phyloP scores from a whole-genome alignment of 2,888 invertebrate genomes.

The Digitonthophagus gazella region DNA sequence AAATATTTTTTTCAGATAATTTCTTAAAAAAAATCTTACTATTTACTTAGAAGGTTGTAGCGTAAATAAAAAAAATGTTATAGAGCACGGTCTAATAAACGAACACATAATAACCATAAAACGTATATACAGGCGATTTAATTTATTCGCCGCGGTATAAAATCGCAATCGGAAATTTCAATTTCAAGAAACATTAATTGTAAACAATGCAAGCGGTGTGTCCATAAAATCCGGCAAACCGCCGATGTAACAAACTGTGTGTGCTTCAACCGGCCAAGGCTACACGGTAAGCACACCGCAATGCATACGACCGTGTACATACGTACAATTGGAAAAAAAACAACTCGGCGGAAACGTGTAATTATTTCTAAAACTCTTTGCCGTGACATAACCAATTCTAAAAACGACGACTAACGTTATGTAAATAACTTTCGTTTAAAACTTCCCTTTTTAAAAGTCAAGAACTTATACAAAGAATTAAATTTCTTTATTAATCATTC shows the following conservation, averaged over 20 bases:
- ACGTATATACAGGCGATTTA: slow-evolving; percentile 14
- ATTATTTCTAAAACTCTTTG: background rate
- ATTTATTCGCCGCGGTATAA: slow-evolving; percentile 3
- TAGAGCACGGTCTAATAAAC: background rate
- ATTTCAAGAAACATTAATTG: slow-evolving; percentile 18
- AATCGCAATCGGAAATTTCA: slow-evolving; percentile 9
- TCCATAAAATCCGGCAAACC: background rate
- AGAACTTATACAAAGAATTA: too few relatives aligned
- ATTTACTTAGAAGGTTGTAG: too few relatives aligned
- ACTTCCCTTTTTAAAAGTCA: too few relatives aligned
- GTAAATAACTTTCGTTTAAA: too few relatives aligned
- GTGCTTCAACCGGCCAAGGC: background rate
- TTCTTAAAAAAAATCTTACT: too few relatives aligned
- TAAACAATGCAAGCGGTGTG: slow-evolving; percentile 10
- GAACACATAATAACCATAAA: background rate
- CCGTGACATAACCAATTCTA: background rate
- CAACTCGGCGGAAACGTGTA: background rate
- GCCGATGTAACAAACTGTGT: background rate
- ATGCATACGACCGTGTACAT: background rate
- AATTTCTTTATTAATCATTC: too few relatives aligned
- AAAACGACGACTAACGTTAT: background rate
- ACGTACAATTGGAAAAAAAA: background rate
- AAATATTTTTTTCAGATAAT: background rate
- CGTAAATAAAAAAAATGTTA: background rate
- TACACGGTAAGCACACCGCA: background rate